Evolutionary conservation across 2,888 invertebrate genomes (phyloP).

Genomic region (Adelognathus sp.): DNA sequence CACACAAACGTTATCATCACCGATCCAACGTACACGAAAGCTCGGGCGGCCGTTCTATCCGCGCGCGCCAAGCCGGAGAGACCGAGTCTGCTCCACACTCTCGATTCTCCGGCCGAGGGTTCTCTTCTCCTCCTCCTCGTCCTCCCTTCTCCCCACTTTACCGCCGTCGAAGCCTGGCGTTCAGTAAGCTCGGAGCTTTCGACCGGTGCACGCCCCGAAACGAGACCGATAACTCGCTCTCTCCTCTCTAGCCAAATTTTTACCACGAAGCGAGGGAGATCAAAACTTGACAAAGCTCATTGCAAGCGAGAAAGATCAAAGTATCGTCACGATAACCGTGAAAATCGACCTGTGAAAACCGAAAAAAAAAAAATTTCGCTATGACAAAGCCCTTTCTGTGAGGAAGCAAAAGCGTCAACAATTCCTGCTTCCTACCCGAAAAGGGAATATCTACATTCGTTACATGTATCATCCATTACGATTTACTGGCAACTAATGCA

Average conservation of each 20-base stretch:
- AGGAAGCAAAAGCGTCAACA: too few species aligned
- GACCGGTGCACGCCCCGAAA: slow-evolving; percentile 67
- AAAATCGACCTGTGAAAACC: too few species aligned
- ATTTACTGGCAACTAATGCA: too few species aligned
- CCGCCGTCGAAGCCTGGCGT: slow-evolving; percentile 69
- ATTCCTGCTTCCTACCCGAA: too few species aligned
- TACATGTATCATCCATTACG: too few species aligned
- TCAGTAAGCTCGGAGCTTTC: slow-evolving; percentile 80
- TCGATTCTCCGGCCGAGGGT: neutral
- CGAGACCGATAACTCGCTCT: neutral
- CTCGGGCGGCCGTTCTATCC: slow-evolving; percentile 56
- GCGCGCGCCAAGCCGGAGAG: slow-evolving; percentile 24
- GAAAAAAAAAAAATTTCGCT: too few species aligned
- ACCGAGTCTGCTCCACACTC: slow-evolving; percentile 24
- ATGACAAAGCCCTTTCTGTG: too few species aligned
- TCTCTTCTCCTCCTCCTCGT: slow-evolving; percentile 19
- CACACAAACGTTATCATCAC: slow-evolving; percentile 59
- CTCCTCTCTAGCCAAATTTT: neutral
- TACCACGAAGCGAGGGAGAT: too few species aligned
- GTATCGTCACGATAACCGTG: too few species aligned
- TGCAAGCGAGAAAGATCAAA: too few species aligned
- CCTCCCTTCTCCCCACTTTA: slow-evolving; percentile 38
- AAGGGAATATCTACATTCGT: too few species aligned
- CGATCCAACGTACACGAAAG: slow-evolving; percentile 62
- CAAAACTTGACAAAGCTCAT: too few species aligned